Conservation (phyloP, 2,888 invertebrate genomes). For the Pediacus dermestoides region DNA sequence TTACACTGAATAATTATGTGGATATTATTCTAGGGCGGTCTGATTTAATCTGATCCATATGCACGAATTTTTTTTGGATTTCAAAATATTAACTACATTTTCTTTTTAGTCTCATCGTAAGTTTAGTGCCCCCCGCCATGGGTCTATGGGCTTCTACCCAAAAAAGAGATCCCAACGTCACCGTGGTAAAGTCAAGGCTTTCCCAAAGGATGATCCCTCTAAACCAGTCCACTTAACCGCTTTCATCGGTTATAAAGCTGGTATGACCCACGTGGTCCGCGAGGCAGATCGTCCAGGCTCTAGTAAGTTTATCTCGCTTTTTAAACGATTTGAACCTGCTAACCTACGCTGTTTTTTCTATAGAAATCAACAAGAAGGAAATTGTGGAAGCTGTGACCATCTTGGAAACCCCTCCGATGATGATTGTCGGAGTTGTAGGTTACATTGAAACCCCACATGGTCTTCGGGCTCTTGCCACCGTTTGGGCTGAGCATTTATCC, state of each 20-base stretch:
- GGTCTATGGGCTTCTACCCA: conserved; percentile 99
- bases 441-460: conserved; percentile 99
- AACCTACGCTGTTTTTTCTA: conserved; percentile 32
- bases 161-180: conserved; percentile 95
- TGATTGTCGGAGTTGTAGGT: conserved; percentile 95
- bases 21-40: conserved; percentile 73
- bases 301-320: conserved; percentile 65
- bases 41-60: conserved; percentile 47
- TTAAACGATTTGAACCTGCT: background rate
- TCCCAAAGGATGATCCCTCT: conserved; percentile 94
- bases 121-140: conserved; percentile 99
- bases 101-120: conserved; percentile 94
- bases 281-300: conserved; percentile 99
- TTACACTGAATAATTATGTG: conserved; percentile 60
- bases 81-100: conserved; percentile 2
- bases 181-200: conserved; percentile 99
- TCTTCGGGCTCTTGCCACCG: conserved; percentile 87
- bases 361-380: conserved; percentile 99
- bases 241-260: conserved; percentile 98
- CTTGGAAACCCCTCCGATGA: conserved; percentile 97
- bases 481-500: conserved; percentile 98
- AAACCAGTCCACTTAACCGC: conserved; percentile 98
- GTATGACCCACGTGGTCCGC: conserved; percentile 99
- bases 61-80: conserved; percentile 3
- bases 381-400: conserved; percentile 99